Conservation (phyloP, 2,113 vertebrate species). For the Sclerurus mexicanus region DNA sequence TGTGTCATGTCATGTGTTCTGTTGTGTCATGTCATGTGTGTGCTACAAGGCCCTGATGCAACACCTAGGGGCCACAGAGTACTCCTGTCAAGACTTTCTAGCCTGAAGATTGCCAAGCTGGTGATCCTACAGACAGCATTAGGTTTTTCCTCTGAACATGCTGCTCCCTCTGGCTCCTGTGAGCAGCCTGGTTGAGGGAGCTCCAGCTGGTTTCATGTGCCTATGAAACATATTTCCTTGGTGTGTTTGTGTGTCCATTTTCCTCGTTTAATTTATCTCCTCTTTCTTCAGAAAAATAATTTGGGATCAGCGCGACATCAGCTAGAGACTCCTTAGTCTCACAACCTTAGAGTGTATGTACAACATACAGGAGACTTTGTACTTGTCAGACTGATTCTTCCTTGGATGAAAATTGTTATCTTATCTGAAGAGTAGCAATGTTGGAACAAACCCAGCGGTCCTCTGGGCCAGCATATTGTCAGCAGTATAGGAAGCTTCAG, state of each 20-base stretch:
- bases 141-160: background rate
- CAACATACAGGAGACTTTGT: background rate
- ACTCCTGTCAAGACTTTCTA: background rate
- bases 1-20: background rate
- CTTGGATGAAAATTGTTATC: background rate
- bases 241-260: constrained; percentile 42
- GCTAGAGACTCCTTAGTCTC: constrained; percentile 49
- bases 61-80: background rate
- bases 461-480: background rate
- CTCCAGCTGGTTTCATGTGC: background rate
- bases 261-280: constrained; percentile 63
- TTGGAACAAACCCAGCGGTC: background rate
- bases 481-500: background rate
- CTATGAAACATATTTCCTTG: background rate
- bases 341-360: constrained; percentile 19
- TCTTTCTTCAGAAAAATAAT: constrained; percentile 68
- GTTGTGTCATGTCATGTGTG: background rate
- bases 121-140: background rate
- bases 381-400: constrained; percentile 30
- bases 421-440: background rate
- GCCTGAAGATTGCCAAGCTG: background rate
- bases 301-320: constrained; percentile 52
- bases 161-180: background rate
- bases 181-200: background rate
- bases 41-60: background rate